Evolutionary conservation across 2,113 vertebrate species (phyloP).

Genomic region (Callionymus lyra): DNA sequence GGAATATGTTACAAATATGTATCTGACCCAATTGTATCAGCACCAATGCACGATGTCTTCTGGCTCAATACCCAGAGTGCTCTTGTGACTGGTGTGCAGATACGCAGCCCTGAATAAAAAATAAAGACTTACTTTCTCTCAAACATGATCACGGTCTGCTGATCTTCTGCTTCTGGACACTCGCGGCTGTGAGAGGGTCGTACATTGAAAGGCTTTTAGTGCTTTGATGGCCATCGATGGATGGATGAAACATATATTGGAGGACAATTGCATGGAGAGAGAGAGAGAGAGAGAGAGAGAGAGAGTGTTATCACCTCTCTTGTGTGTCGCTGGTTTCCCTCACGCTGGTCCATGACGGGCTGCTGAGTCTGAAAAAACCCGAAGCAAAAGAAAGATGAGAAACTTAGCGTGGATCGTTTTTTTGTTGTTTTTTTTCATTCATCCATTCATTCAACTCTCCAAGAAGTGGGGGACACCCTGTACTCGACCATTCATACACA

Average conservation of each 20-base stretch:
- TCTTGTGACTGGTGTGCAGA: neutral
- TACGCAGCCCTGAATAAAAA: conserved; percentile 26
- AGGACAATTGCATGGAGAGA: neutral
- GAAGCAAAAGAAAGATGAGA: no score
- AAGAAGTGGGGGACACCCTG: no score
- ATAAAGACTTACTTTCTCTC: conserved; percentile 62
- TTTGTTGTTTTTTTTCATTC: no score
- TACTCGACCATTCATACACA: no score
- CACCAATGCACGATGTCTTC: conserved; percentile 48
- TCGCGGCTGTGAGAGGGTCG: conserved; percentile 36
- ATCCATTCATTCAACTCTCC: no score
- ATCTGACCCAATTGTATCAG: conserved; percentile 50
- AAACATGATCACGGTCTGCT: conserved; percentile 49
- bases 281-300: conserved; percentile 16
- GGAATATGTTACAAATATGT: conserved; percentile 26
- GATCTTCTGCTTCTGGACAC: conserved; percentile 19
- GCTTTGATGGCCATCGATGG: conserved; percentile 20
- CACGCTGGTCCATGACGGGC: no score
- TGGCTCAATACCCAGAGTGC: conserved; percentile 35
- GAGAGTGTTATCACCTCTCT: no score
- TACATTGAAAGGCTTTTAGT: conserved; percentile 55
- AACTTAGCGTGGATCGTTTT: no score
- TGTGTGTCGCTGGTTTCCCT: no score
- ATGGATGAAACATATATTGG: conserved; percentile 17
- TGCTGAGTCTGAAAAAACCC: no score